Percentiles rank a stretch among this genome's conserved stretches.
Evolutionary conservation across 2,113 vertebrate species (phyloP).

Genomic region (Cettia cetti): DNA sequence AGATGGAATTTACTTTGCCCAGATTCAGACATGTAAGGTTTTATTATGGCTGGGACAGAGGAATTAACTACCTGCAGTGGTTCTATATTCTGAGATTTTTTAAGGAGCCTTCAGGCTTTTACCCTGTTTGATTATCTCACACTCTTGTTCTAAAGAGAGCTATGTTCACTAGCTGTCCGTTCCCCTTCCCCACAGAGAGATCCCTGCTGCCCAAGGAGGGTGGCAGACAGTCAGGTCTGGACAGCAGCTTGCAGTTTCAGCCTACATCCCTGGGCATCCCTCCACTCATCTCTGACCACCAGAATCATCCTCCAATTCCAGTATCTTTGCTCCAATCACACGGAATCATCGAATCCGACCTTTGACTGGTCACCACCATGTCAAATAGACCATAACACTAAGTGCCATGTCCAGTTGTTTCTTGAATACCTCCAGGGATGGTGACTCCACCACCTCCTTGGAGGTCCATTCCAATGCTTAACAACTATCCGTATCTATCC

Average conservation of each 20-base stretch:
- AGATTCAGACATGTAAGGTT: neutral
- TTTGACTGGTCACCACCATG: neutral
- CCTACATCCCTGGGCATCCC: neutral
- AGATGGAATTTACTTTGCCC: neutral
- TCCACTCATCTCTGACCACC: neutral
- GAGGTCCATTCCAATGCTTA: neutral
- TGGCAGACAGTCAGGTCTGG: neutral
- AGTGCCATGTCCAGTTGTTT: fast-evolving
- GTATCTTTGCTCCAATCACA: neutral
- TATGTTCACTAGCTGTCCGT: too few relatives aligned
- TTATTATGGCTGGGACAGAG: neutral
- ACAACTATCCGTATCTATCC: too few relatives aligned
- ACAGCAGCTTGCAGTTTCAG: neutral
- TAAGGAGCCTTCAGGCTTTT: neutral
- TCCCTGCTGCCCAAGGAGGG: neutral
- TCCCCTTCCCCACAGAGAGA: neutral
- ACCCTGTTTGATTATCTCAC: neutral
- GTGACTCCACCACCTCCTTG: neutral
- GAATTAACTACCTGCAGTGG: neutral
- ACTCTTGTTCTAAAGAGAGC: neutral
- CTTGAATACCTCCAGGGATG: neutral
- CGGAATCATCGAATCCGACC: fast-evolving
- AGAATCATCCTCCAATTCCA: neutral
- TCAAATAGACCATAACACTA: neutral
- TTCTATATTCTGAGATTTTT: neutral